Conservation (phyloP, 2,797 vertebrate species). For the Botia kubotai region DNA sequence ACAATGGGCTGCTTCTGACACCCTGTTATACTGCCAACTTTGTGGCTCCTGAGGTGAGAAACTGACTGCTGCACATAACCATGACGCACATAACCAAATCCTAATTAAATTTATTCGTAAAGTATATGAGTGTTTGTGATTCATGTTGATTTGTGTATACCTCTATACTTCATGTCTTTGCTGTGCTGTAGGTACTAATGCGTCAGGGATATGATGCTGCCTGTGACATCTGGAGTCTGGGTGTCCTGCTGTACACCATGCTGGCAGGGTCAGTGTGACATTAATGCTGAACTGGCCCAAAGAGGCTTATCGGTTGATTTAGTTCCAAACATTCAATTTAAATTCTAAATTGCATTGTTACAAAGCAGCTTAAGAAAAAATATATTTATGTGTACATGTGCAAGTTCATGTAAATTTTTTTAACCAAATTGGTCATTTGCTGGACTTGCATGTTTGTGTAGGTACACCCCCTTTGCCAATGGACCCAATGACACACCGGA, state of each 20-base stretch:
- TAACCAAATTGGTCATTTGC: not conserved
- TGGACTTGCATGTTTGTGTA: constrained; percentile 56
- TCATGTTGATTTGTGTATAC: not conserved
- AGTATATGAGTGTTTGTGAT: not conserved
- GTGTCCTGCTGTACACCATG: constrained; percentile 97
- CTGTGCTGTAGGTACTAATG: constrained; percentile 88
- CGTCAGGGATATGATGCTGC: constrained; percentile 96
- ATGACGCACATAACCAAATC: too few relatives aligned
- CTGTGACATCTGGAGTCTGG: constrained; percentile 98
- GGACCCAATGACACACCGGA: constrained; percentile 97
- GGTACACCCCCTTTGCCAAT: constrained; percentile 95
- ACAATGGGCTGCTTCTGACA: constrained; percentile 93
- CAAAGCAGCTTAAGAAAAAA: too few relatives aligned
- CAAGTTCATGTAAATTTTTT: not conserved
- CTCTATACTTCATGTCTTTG: not conserved
- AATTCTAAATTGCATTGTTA: too few relatives aligned
- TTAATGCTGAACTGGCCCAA: not conserved
- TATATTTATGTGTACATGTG: too few relatives aligned
- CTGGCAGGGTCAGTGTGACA: constrained; percentile 87
- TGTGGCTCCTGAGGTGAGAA: constrained; percentile 93
- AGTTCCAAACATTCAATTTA: not conserved
- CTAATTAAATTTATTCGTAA: too few relatives aligned
- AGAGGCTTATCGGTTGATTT: not conserved
- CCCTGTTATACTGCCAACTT: constrained; percentile 98
- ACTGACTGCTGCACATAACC: not conserved